A percentile compares a stretch with the other conserved stretches of the same genome.
Conservation (phyloP, 2,888 invertebrate species). For the Synergus umbraculus region DNA sequence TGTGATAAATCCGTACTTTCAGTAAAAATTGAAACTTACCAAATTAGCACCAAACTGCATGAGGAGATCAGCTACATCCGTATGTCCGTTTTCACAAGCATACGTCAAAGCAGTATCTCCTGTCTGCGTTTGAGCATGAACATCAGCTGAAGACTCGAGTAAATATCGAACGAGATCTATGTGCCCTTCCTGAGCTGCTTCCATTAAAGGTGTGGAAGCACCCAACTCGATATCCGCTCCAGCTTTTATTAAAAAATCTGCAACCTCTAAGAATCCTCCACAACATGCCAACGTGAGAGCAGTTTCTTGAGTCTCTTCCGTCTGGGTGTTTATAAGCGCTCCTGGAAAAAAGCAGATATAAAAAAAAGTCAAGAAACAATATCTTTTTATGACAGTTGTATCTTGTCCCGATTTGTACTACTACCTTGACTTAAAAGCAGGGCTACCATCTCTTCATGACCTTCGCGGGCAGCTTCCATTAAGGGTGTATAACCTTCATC, state of each 20-base stretch:
- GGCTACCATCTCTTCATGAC: constrained; percentile 99
- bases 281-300: constrained; percentile 96
- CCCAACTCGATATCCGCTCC: constrained; percentile 97
- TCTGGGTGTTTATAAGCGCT: constrained; percentile 98
- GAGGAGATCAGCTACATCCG: constrained; percentile 95
- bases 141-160: constrained; percentile 91
- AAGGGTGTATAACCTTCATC: constrained; percentile 99
- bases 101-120: constrained; percentile 97
- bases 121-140: constrained; percentile 95
- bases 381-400: background rate
- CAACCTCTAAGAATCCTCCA: constrained; percentile 96
- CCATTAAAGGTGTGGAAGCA: constrained; percentile 98
- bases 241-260: constrained; percentile 95
- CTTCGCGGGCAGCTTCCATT: constrained; percentile 99
- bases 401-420: constrained; percentile 2
- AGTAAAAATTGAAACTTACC: constrained; percentile 74
- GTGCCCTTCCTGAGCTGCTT: constrained; percentile 98
- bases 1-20: no score
- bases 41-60: constrained; percentile 94
- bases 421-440: constrained; percentile 91
- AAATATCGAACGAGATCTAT: constrained; percentile 94
- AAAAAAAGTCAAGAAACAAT: background rate
- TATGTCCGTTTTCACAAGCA: constrained; percentile 99
- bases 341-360: constrained; percentile 74
- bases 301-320: constrained; percentile 99